Evolutionary conservation across 1,140 invertebrate genomes (phyloP).

Genomic region (Panulirus ornatus): DNA sequence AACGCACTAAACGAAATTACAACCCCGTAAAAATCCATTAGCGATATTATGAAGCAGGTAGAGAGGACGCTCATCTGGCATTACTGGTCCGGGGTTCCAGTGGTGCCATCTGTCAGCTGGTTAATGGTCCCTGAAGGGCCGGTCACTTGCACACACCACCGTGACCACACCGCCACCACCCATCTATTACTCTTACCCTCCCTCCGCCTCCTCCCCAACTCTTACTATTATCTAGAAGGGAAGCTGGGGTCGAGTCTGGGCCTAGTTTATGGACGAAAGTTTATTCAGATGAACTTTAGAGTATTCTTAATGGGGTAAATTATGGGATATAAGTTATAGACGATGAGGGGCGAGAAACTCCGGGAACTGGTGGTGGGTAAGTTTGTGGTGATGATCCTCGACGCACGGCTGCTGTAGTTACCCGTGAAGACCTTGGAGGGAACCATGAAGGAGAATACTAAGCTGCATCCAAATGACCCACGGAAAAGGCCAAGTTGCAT

Average conservation of each 20-base stretch:
- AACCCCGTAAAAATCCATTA: constrained; percentile 42
- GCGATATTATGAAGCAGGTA: constrained; percentile 42
- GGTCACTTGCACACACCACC: constrained; percentile 71
- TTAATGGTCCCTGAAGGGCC: constrained; percentile 68
- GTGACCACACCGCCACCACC: constrained; percentile 65
- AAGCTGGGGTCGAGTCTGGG: background rate
- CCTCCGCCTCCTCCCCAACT: background rate
- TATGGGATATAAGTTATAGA: no score
- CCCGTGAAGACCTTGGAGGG: no score
- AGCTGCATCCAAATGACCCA: no score
- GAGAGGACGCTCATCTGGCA: constrained; percentile 35
- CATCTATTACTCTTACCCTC: constrained; percentile 36
- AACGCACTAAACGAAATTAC: no score
- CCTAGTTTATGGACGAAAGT: constrained; percentile 18
- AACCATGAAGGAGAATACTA: no score
- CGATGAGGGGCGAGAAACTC: no score
- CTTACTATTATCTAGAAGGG: background rate
- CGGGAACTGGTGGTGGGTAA: no score
- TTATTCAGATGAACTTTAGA: constrained; percentile 29
- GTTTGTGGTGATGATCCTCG: no score
- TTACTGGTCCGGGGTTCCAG: constrained; percentile 62
- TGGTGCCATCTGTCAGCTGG: constrained; percentile 68
- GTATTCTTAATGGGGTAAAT: background rate
- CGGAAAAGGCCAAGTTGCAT: no score
- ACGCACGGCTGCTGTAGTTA: no score